Conservation (phyloP, 1,140 invertebrate genomes). For the Mamestra configurata region DNA sequence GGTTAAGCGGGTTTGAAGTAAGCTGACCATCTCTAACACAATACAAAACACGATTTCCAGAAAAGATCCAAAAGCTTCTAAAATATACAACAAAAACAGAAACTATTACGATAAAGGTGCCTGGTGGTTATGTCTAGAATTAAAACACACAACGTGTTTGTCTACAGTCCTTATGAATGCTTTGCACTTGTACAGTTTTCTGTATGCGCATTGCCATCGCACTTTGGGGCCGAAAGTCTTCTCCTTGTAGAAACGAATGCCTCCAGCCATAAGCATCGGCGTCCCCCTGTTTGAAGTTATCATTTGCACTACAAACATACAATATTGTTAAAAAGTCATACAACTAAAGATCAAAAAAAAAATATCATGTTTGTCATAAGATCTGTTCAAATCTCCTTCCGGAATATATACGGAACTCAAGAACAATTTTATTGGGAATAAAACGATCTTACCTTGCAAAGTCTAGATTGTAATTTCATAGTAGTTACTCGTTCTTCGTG, state of each 20-base stretch:
- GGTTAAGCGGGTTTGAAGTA: too few relatives aligned
- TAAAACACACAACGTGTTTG: background rate
- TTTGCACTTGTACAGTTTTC: slow-evolving; percentile 10
- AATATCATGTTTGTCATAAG: too few relatives aligned
- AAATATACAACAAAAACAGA: background rate
- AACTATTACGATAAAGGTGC: too few relatives aligned
- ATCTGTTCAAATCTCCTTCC: too few relatives aligned
- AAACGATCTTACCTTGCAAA: too few relatives aligned
- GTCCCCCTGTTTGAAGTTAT: background rate
- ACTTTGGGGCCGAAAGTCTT: background rate
- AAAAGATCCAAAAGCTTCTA: background rate
- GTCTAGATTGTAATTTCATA: too few relatives aligned
- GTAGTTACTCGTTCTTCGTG: too few relatives aligned
- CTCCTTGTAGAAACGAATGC: slow-evolving; percentile 17
- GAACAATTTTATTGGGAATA: too few relatives aligned
- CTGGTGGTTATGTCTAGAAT: slow-evolving; percentile 1
- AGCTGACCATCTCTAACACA: too few relatives aligned
- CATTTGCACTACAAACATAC: slow-evolving; percentile 14
- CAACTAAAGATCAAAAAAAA: too few relatives aligned
- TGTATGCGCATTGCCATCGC: slow-evolving; percentile 9
- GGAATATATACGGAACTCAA: too few relatives aligned
- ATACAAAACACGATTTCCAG: background rate
- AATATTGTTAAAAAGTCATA: background rate
- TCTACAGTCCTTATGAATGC: slow-evolving; percentile 10
- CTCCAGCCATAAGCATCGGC: background rate